Conservation (phyloP, 1,140 invertebrate genomes). For the Caenorhabditis remanei region DNA sequence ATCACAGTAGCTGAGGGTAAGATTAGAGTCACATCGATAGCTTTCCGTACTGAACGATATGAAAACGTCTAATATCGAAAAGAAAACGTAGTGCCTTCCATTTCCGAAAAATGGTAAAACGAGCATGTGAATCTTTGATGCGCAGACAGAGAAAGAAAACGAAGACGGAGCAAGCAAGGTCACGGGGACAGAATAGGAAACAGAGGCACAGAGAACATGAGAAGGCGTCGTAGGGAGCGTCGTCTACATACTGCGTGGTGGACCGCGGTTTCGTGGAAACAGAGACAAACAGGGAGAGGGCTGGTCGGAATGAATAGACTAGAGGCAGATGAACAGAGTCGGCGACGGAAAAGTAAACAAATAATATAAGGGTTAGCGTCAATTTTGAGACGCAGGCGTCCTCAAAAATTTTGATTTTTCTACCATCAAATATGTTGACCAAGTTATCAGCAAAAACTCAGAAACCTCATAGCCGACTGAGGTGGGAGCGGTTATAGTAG, state of each 20-base stretch:
- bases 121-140: background rate
- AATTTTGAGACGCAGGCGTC: background rate
- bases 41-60: background rate
- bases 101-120: background rate
- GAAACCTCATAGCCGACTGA: too few relatives aligned
- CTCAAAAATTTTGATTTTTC: background rate
- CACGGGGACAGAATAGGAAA: conserved; percentile 9
- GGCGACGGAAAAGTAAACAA: conserved; percentile 49
- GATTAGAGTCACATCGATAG: background rate
- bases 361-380: background rate
- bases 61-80: background rate
- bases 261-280: conserved; percentile 39
- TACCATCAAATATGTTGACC: too few relatives aligned
- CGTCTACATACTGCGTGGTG: conserved; percentile 11
- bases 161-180: conserved; percentile 17
- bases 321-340: conserved; percentile 21
- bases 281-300: conserved; percentile 23
- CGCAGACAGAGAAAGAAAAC: background rate
- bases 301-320: background rate
- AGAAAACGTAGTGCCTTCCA: background rate
- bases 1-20: background rate
- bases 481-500: too few relatives aligned
- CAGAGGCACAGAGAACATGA: conserved; percentile 22
- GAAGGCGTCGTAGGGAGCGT: conserved; percentile 11
- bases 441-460: too few relatives aligned